Evolutionary conservation across 2,113 vertebrate genomes (phyloP), one percentile per base, ranked within the genome.

Genomic region (Macrotis lagotis): DNA sequence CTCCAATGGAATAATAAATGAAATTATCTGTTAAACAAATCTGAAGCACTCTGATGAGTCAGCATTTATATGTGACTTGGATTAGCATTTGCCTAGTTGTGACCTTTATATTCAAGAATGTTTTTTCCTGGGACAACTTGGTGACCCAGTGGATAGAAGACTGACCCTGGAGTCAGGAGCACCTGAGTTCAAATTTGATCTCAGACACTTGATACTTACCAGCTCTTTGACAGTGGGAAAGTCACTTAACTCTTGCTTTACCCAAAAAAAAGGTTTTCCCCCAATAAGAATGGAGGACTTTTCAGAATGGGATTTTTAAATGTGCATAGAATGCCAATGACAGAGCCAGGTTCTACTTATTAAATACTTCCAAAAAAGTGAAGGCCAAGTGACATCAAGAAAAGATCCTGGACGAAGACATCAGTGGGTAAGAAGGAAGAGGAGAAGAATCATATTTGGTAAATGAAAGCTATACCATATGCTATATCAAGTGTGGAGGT

Each of bases 281-380:
- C 28, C 83, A 92, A 89, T 50, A 95, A 93, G 26, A 47, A 3
- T 22, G 48, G 25, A 52, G 91, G 91, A 37, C 6, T 92, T 96
- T 96, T 90, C 48, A 92, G 55, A 89, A 91, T 95, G 93, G 44
- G 91, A 95, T 88, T 88, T 48, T 88, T 24, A 90, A 96, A 92
- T 9, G 1, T 59, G 8, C 28, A 59, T 59, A 59, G 55, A 59
- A 59, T 48, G 90, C 10, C 90, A 95, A 47, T 94, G 74, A 59
- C 74, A 14, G 47, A 92, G 89, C 53, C 94, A 48, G 25, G 37
- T 52, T 48, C 49, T 19, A 90, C 44, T 90, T 93, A 48, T 7
- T 88, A 53, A 90, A 52, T 47, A 94, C 1, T 12, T 91, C 89
- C n/a, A 90, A 25, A 66, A n/a, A 47, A 1, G n/a, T 94, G 74